Evolutionary conservation across 2,888 invertebrate genomes (phyloP).

Genomic region (Helleia helle): DNA sequence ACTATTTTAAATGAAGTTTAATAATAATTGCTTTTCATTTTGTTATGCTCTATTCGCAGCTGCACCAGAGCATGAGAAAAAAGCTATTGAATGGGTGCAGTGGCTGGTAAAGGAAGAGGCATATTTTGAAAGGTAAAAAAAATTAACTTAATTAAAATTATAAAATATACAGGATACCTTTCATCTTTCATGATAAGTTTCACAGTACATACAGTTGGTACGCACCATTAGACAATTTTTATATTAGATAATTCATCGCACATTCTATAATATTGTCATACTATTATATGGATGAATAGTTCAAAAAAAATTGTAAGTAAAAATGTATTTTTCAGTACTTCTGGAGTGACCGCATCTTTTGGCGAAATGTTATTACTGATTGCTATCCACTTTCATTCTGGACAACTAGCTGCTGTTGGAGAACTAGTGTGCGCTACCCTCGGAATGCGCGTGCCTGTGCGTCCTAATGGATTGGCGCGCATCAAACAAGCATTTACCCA

Average conservation of each 20-base stretch:
- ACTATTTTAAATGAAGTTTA: neutral
- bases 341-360: constrained; percentile 90
- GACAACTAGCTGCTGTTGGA: constrained; percentile 93
- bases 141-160: neutral
- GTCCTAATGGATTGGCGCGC: constrained; percentile 89
- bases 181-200: no score
- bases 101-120: constrained; percentile 94
- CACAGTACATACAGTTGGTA: no score
- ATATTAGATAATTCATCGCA: neutral
- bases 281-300: no score
- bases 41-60: constrained; percentile 39
- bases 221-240: no score
- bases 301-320: neutral
- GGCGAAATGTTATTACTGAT: constrained; percentile 96
- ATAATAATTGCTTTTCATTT: neutral
- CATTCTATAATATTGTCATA: no score
- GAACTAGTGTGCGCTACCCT: constrained; percentile 95
- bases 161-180: no score
- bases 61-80: constrained; percentile 85
- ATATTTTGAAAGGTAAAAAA: constrained; percentile 82
- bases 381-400: constrained; percentile 98
- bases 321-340: no score
- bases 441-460: constrained; percentile 93
- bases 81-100: constrained; percentile 93
- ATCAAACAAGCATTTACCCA: constrained; percentile 96